phyloP scores from a whole-genome alignment of 2,797 vertebrate genomes.

The Ibycter americanus region DNA sequence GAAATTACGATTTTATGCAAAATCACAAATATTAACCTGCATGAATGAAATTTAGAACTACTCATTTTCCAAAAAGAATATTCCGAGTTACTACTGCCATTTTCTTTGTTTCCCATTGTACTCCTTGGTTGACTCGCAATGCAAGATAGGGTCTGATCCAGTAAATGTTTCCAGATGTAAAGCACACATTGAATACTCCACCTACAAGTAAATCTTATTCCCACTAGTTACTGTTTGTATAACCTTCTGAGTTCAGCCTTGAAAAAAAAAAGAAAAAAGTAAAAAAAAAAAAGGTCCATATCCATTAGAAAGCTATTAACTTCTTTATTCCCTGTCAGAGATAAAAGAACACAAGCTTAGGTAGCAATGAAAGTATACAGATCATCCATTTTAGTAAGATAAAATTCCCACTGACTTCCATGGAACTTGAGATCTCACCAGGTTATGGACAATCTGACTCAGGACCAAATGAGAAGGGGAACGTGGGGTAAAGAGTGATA shows the following conservation, averaged over 20 bases:
- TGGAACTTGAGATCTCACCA: neutral
- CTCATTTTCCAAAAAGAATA: neutral
- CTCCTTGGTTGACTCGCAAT: neutral
- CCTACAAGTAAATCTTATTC: conserved; percentile 43
- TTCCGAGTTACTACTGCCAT: neutral
- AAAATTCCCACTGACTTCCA: neutral
- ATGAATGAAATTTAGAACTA: neutral
- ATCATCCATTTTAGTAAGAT: neutral
- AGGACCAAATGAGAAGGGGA: neutral
- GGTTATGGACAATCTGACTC: neutral
- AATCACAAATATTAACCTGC: neutral
- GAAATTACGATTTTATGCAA: neutral
- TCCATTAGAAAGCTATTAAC: neutral
- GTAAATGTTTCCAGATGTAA: conserved; percentile 60
- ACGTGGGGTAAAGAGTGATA: neutral
- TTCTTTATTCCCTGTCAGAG: neutral
- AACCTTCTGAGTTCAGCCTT: conserved; percentile 7
- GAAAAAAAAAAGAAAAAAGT: neutral
- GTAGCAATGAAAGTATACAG: neutral
- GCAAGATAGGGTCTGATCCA: conserved; percentile 28
- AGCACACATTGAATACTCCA: conserved; percentile 30
- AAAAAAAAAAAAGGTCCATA: neutral
- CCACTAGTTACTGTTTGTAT: conserved; percentile 51
- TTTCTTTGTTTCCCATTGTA: neutral
- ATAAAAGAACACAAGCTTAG: neutral